Percentiles rank a stretch among this genome's conserved stretches.
These are phyloP conservation scores for Drosophila sproati DNA, from an alignment of 1,140 invertebrate species.

Conservation along the genomic window DNA sequence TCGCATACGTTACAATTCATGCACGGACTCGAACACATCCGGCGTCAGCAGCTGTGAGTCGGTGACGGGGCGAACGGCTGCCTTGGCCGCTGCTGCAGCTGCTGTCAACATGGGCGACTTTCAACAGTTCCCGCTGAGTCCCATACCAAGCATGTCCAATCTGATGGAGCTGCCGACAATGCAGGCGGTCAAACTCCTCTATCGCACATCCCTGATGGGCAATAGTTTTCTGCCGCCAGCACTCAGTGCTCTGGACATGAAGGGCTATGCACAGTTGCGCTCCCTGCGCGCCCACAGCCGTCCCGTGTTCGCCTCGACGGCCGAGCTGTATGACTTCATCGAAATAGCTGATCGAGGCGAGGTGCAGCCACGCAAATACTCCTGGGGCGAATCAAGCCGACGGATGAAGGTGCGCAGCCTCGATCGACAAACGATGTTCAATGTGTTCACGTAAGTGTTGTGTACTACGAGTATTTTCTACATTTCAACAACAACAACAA, in stretches of 20 bases:
- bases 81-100: conserved; percentile 59
- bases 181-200: conserved; percentile 53
- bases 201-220: conserved; percentile 65
- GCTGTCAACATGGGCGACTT: conserved; percentile 86
- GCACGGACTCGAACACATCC: conserved; percentile 91
- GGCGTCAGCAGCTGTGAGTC: conserved; percentile 92
- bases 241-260: conserved; percentile 89
- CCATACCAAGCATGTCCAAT: conserved; percentile 92
- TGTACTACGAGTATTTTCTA: neutral
- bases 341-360: conserved; percentile 67
- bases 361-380: conserved; percentile 59
- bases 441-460: conserved; percentile 65
- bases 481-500: neutral
- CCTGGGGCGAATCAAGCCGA: conserved; percentile 69
- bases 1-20: conserved; percentile 80
- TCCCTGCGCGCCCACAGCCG: conserved; percentile 89
- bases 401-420: conserved; percentile 73
- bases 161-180: conserved; percentile 83
- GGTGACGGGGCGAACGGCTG: conserved; percentile 85
- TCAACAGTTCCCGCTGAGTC: conserved; percentile 90
- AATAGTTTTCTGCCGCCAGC: conserved; percentile 54
- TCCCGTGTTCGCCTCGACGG: conserved; percentile 80
- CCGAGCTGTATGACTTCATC: conserved; percentile 74
- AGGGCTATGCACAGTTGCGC: conserved; percentile 92
- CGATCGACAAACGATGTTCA: conserved; percentile 68